A percentile compares a stretch with the other conserved stretches of the same genome.
Conservation (phyloP, 2,888 invertebrate genomes). For the Caenorhabditis sinica region DNA sequence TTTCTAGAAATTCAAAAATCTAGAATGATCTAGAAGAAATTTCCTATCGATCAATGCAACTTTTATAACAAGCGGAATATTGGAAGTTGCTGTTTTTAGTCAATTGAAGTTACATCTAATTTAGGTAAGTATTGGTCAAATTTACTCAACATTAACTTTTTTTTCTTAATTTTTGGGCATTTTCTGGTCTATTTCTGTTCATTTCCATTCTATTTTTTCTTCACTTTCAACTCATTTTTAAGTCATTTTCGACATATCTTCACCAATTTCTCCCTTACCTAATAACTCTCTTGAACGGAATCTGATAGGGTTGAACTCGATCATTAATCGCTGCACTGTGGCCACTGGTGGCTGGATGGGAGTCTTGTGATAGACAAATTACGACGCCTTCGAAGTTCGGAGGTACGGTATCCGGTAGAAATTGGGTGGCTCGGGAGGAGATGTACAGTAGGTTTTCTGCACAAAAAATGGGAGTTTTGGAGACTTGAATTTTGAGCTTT, state of each 20-base stretch:
- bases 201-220: too few species aligned
- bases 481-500: neutral
- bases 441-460: constrained; percentile 58
- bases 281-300: constrained; percentile 44
- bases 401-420: constrained; percentile 42
- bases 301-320: constrained; percentile 40
- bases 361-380: constrained; percentile 53
- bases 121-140: too few species aligned
- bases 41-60: too few species aligned
- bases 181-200: neutral
- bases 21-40: too few species aligned
- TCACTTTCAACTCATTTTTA: neutral
- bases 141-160: too few species aligned
- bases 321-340: constrained; percentile 44
- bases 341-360: constrained; percentile 46
- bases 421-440: constrained; percentile 53
- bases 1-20: too few species aligned
- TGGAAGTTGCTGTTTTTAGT: too few species aligned
- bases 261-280: neutral
- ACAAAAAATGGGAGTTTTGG: too few species aligned
- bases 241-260: neutral
- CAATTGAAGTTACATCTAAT: too few species aligned
- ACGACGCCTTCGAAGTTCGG: constrained; percentile 37
- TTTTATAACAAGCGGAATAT: too few species aligned
- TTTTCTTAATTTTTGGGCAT: neutral